A percentile compares a stretch with the other conserved stretches of the same genome.
Evolutionary conservation across 2,888 invertebrate genomes (phyloP).

Genomic region (Hetaerina titia): DNA sequence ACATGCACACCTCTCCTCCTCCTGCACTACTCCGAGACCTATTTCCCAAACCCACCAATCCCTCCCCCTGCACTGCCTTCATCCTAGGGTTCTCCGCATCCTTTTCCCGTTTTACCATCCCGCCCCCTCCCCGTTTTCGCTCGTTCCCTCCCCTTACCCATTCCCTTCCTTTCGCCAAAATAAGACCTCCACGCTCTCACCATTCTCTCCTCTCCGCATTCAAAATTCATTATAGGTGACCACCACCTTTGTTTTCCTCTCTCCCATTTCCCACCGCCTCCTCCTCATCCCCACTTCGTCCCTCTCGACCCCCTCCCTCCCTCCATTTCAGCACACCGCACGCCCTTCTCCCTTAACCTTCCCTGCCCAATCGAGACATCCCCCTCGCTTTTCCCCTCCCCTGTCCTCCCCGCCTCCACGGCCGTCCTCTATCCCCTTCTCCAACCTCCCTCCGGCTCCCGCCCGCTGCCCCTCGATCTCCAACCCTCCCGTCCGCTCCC

Average conservation of each 20-base stretch:
- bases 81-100: neutral
- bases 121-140: neutral
- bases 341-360: neutral
- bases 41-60: neutral
- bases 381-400: neutral
- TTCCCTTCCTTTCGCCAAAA: constrained; percentile 43
- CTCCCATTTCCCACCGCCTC: neutral
- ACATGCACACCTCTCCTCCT: too few relatives aligned
- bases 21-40: neutral
- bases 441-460: neutral
- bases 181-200: constrained; percentile 37
- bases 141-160: neutral
- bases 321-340: neutral
- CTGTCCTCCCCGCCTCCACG: neutral
- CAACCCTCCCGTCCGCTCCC: neutral
- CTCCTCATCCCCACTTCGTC: neutral
- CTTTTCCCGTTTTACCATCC: neutral
- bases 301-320: too few relatives aligned
- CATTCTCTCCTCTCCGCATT: constrained; percentile 38
- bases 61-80: neutral
- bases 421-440: neutral
- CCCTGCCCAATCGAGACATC: neutral
- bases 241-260: constrained; percentile 62
- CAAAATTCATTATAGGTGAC: constrained; percentile 67
- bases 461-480: neutral